Evolutionary conservation across 2,113 vertebrate genomes (phyloP).

Genomic region (Kryptolebias marmoratus): DNA sequence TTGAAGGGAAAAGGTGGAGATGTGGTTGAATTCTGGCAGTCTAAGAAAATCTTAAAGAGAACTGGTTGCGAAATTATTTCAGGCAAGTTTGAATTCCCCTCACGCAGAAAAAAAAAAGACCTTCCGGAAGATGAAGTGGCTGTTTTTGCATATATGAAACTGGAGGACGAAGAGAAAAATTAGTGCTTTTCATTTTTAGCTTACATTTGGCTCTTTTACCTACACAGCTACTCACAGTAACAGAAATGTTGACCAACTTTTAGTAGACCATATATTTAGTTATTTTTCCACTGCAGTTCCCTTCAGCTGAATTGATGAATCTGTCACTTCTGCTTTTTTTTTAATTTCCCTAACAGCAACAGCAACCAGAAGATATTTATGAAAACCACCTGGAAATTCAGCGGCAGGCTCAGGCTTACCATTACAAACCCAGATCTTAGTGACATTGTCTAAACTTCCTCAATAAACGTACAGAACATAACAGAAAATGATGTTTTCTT

Average conservation of each 20-base stretch:
- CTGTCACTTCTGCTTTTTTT: background rate
- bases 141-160: too few relatives aligned
- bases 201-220: background rate
- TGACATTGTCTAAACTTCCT: background rate
- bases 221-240: background rate
- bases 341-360: background rate
- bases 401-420: background rate
- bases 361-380: conserved; percentile 35
- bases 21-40: too few relatives aligned
- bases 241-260: background rate
- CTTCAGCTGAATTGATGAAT: background rate
- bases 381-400: conserved; percentile 52
- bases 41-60: too few relatives aligned
- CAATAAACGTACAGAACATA: background rate
- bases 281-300: too few relatives aligned
- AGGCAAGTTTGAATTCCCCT: too few relatives aligned
- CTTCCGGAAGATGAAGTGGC: too few relatives aligned
- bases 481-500: background rate
- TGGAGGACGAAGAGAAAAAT: too few relatives aligned
- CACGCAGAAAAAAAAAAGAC: too few relatives aligned
- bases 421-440: background rate
- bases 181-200: too few relatives aligned
- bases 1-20: too few relatives aligned
- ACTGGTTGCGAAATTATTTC: too few relatives aligned
- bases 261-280: too few relatives aligned